These are phyloP conservation scores for Hetaerina titia DNA, from an alignment of 2,888 invertebrate genomes.

Conservation along the genomic window DNA sequence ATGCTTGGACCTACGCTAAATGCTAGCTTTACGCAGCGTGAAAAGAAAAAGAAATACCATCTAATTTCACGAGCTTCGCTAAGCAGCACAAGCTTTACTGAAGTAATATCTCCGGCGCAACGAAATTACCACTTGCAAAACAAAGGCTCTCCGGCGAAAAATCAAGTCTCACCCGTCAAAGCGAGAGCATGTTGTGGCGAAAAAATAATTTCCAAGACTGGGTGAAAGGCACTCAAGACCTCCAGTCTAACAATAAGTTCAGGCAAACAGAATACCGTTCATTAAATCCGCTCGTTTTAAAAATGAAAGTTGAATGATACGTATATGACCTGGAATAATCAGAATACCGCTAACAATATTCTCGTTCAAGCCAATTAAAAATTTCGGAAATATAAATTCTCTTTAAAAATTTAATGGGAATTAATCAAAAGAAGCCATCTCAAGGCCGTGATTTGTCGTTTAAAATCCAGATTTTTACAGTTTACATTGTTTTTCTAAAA, in stretches of 20 bases:
- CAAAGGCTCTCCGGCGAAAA: not conserved
- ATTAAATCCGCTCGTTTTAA: conserved; percentile 1
- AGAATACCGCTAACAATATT: not conserved
- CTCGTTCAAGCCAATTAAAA: not conserved
- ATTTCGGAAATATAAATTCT: not conserved
- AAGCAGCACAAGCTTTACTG: too few species aligned
- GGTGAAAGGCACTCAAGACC: not conserved
- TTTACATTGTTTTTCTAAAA: too few species aligned
- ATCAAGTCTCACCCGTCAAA: not conserved
- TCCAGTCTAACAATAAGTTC: conserved; percentile 2
- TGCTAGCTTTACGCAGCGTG: too few species aligned
- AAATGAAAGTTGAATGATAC: conserved; percentile 17
- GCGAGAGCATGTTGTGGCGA: not conserved
- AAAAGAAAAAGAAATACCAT: too few species aligned
- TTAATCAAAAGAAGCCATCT: not conserved
- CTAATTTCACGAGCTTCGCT: not conserved
- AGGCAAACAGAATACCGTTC: not conserved
- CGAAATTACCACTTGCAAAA: not conserved
- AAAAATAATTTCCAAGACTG: not conserved
- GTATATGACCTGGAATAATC: not conserved
- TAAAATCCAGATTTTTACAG: too few species aligned
- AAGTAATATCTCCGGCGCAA: not conserved
- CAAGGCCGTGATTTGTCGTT: not conserved
- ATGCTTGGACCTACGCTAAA: too few species aligned
- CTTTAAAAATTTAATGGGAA: not conserved